A percentile compares a stretch with the other conserved stretches of the same genome.
Evolutionary conservation across 2,888 invertebrate genomes (phyloP).

Genomic region (Timandra comae): DNA sequence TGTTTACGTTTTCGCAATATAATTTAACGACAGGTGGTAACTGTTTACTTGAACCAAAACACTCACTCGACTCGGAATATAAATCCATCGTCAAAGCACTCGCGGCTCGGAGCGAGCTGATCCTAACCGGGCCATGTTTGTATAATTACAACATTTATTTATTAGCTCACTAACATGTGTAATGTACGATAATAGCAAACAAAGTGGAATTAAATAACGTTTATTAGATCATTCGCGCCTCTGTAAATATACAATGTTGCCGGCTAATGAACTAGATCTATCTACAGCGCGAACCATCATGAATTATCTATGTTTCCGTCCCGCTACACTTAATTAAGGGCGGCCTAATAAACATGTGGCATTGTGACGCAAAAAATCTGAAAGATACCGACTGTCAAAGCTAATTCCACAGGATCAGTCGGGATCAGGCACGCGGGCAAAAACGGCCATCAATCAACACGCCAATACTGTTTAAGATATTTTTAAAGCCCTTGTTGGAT

Average conservation of each 20-base stretch:
- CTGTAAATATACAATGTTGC: constrained; percentile 19
- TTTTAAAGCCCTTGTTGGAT: constrained; percentile 30
- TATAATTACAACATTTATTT: constrained; percentile 42
- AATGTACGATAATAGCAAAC: constrained; percentile 28
- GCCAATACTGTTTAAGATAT: constrained; percentile 42
- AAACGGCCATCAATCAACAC: constrained; percentile 64
- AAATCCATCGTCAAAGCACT: constrained; percentile 49
- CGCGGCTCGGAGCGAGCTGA: constrained; percentile 27
- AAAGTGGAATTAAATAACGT: constrained; percentile 24
- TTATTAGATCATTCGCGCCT: constrained; percentile 25
- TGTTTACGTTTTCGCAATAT: constrained; percentile 38
- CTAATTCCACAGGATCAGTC: constrained; percentile 63
- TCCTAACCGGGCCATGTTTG: constrained; percentile 50
- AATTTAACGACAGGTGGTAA: constrained; percentile 51
- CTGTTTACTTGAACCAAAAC: constrained; percentile 33
- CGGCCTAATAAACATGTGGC: constrained; percentile 62
- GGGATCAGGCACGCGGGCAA: constrained; percentile 57
- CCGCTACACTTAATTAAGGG: constrained; percentile 66
- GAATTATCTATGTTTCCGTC: constrained; percentile 43
- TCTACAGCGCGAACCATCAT: constrained; percentile 29
- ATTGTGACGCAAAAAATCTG: constrained; percentile 57
- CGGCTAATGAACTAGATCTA: constrained; percentile 22
- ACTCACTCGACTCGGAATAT: constrained; percentile 37
- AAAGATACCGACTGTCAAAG: constrained; percentile 66
- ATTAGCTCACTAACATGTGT: constrained; percentile 39